Base-by-base conservation (phyloP, 2,888 invertebrate genomes). In the Syrphus vitripennis region DNA sequence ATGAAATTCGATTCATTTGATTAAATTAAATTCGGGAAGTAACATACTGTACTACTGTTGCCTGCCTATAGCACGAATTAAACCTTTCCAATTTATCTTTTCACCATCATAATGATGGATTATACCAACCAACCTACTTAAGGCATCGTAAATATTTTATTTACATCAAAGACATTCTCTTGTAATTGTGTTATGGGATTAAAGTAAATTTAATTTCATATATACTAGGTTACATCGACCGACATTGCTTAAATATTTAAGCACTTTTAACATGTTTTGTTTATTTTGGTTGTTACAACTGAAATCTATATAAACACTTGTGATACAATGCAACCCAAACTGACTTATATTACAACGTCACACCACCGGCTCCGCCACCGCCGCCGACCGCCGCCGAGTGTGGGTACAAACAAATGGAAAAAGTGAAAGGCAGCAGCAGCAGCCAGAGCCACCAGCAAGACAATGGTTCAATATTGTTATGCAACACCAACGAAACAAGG, bases 391-490 rank as follows among this genome's bases (percentile, higher is more conserved):
- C n/a, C n/a, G n/a, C n/a, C n/a, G n/a, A n/a, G 67, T 75, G 79
- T 75, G 72, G 78, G 83, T 80, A 57, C 74, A 57, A 21, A 55
- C n/a, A 31, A 40, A 63, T 26, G 34, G 9, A 83, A 74, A 83
- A 83, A 83, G 83, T 83, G 83, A 83, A 83, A 83, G 83, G 83
- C 48, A 21, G n/a, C 10, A n/a, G 0, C 40, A 40, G n/a, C 16
- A 7, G 10, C 19, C 45, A 19, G 9, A 9, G 1, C 10, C 19
- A 16, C 1, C 0, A 40, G 55, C 34, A 29, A 80, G 75, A 83
- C 80, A 80, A 83, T 80, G 50, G 77, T 77, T 67, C 21, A 45
- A 34, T 61, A 50, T 45, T 29, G 55, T 80, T 80, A 57, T 65
- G 57, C 72, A 83, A 83, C 55, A 45, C 21, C 53, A 61, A 14